Evolutionary conservation across 2,797 vertebrate genomes (phyloP).

Genomic region (Melopsittacus undulatus): DNA sequence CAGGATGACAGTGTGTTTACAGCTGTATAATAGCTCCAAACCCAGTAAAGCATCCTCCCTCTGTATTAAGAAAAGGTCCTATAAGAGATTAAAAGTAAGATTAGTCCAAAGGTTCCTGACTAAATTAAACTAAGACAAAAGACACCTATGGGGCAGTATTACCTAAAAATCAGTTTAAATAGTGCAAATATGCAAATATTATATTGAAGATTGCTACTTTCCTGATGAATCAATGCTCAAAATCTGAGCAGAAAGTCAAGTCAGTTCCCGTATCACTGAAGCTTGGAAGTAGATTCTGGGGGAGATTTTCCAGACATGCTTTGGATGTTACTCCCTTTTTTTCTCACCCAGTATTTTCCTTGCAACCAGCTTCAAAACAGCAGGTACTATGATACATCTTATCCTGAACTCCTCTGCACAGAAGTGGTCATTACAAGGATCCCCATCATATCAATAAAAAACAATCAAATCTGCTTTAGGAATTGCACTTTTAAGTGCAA

Average conservation of each 20-base stretch:
- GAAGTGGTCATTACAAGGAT: neutral
- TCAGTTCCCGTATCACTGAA: neutral
- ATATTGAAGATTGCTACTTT: neutral
- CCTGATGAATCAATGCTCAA: neutral
- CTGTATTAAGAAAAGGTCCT: conserved; percentile 43
- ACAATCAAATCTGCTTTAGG: neutral
- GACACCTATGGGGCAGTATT: neutral
- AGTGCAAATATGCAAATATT: neutral
- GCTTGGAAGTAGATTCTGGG: neutral
- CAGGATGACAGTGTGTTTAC: conserved; percentile 22
- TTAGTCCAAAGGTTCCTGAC: neutral
- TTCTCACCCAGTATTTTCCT: neutral
- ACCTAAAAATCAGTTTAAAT: neutral
- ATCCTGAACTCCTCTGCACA: neutral
- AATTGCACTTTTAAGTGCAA: neutral
- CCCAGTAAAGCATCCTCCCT: conserved; percentile 1
- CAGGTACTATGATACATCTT: neutral
- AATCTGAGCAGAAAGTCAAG: neutral
- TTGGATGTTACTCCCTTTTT: neutral
- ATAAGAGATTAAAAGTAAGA: conserved; percentile 30
- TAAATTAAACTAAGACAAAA: conserved; percentile 1
- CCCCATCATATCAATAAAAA: neutral
- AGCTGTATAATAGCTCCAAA: conserved; percentile 2
- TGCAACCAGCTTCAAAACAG: neutral
- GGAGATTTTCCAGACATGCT: neutral